Evolutionary conservation across 2,888 invertebrate genomes (phyloP), one percentile per base, ranked within the genome.

Genomic region (Drosophila flavopinicola): DNA sequence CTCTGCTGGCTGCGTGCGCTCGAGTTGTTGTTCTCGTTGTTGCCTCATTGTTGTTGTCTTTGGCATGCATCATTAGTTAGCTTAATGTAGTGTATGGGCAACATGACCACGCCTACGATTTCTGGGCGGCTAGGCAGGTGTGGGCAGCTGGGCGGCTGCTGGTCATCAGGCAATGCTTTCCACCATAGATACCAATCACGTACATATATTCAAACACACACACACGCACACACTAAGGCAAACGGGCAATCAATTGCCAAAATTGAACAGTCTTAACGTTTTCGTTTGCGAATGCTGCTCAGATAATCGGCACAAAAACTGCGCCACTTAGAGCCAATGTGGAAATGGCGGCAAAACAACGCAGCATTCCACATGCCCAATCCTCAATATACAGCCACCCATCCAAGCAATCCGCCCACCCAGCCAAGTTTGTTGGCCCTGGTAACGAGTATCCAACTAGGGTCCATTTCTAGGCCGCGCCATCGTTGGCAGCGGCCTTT

Each of bases 41-140:
- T 27, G 15, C 25, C 23, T 23, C 49, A 42, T 41, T 44, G 45
- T 44, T 63, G 56, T 75, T 66, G 60, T 71, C 38, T 52, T 60
- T 52, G 69, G 82, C 77, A 84, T 84, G 78, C 87, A 84, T 80
- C 87, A 80, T 86, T 86, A 80, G 79, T 86, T 86, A 71, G 87
- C 80, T 70, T 80, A 86, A 80, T 80, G 87, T 86, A 74, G 61
- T 80, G 85, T 68, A 63, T 37, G 58, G 54, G 54, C 63, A 30
- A 69, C 48, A 68, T 15, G 64, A 17, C 75, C 72, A 65, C 65
- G 59, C 71, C 75, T 42, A 48, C 23, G 15, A 15, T n/a, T n/a
- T 25, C 1, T 17, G 30, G 49, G 39, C 48, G 58, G 58, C 51
- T 72, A 54, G 72, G 51, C 56, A 48, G 48, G 15, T 59, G 47